Evolutionary conservation across 2,888 invertebrate species (phyloP).

Genomic region (Tetropium fuscum): DNA sequence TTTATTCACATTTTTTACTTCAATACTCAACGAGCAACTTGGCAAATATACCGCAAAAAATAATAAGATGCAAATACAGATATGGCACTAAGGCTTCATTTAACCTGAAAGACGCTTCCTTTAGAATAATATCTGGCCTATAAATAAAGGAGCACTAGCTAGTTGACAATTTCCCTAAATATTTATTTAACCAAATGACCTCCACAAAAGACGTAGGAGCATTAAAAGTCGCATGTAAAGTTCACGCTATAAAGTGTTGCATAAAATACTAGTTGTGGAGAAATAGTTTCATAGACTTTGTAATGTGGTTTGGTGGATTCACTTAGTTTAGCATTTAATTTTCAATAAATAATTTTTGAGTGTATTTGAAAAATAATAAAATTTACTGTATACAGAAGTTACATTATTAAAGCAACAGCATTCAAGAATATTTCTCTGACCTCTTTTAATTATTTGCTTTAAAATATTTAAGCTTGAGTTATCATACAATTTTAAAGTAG

Average conservation of each 20-base stretch:
- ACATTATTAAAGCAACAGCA: too few relatives aligned
- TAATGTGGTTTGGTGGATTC: too few relatives aligned
- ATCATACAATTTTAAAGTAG: too few relatives aligned
- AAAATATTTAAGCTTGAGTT: too few relatives aligned
- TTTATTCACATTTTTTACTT: slow-evolving; percentile 30
- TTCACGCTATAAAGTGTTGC: slow-evolving; percentile 23
- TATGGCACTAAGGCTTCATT: slow-evolving; percentile 27
- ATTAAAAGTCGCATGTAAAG: slow-evolving; percentile 24
- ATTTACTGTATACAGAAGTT: too few relatives aligned
- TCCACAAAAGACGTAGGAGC: slow-evolving; percentile 29
- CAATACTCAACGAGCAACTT: slow-evolving; percentile 25
- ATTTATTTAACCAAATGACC: slow-evolving; percentile 33
- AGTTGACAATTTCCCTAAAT: slow-evolving; percentile 35
- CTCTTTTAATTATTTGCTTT: too few relatives aligned
- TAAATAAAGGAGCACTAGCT: slow-evolving; percentile 32
- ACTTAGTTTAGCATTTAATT: too few relatives aligned
- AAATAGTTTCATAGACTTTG: too few relatives aligned
- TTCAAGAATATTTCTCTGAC: too few relatives aligned
- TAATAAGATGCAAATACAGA: slow-evolving; percentile 37
- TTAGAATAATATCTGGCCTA: slow-evolving; percentile 28
- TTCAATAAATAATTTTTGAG: neutral
- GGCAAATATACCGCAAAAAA: slow-evolving; percentile 29
- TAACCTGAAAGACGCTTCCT: slow-evolving; percentile 26
- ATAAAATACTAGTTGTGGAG: slow-evolving; percentile 12
- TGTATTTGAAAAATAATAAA: too few relatives aligned